Conservation (phyloP, 1,140 invertebrate species). For the Arctopsyche grandis region DNA sequence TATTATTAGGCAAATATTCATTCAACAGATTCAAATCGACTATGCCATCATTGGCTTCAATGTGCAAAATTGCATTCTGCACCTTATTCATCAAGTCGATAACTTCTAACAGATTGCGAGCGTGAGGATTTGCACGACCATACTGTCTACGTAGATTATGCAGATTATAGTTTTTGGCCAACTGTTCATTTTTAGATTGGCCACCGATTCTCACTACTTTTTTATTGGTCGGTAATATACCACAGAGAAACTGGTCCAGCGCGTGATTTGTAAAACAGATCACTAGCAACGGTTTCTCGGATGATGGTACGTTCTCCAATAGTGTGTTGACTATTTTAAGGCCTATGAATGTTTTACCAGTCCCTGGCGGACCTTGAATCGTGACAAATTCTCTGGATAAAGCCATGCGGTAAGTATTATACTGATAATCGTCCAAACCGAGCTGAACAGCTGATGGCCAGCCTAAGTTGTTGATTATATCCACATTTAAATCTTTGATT, state of each 20-base stretch:
- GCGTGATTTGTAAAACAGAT: conserved; percentile 91
- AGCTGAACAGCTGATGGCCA: conserved; percentile 63
- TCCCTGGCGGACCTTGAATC: conserved; percentile 85
- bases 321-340: conserved; percentile 72
- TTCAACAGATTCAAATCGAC: not conserved
- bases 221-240: conserved; percentile 67
- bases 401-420: conserved; percentile 68
- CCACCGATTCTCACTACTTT: conserved; percentile 79
- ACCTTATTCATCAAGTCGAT: not conserved
- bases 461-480: conserved; percentile 56
- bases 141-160: conserved; percentile 47
- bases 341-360: conserved; percentile 82
- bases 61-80: too few relatives aligned
- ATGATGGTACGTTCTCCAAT: conserved; percentile 63
- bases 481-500: conserved; percentile 15
- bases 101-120: not conserved
- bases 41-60: not conserved
- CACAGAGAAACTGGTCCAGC: conserved; percentile 89
- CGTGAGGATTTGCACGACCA: not conserved
- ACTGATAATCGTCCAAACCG: conserved; percentile 70
- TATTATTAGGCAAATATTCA: not conserved
- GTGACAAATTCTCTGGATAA: conserved; percentile 73
- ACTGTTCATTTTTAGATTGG: conserved; percentile 70
- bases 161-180: conserved; percentile 63
- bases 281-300: conserved; percentile 73